phyloP scores from a whole-genome alignment of 2,888 invertebrate species.

The Ophion ventricosus region DNA sequence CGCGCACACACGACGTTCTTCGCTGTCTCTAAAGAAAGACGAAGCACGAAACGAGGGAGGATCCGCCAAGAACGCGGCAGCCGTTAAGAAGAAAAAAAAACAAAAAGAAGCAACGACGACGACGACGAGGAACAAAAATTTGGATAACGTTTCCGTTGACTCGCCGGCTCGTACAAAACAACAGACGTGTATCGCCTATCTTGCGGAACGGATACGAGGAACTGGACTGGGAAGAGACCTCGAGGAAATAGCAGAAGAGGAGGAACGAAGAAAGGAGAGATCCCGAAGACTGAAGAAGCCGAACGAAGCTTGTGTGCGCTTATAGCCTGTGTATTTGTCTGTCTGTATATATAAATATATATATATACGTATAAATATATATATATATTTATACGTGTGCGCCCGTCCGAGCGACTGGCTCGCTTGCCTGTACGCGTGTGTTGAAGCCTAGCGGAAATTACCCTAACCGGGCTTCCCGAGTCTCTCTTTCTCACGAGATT shows the following conservation, averaged over 20 bases:
- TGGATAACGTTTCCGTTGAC: conserved; percentile 4
- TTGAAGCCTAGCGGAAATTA: conserved; percentile 48
- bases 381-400: background rate
- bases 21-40: background rate
- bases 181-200: background rate
- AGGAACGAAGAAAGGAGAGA: conserved; percentile 44
- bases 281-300: conserved; percentile 54
- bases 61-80: background rate
- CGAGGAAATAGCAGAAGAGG: conserved; percentile 5
- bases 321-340: background rate
- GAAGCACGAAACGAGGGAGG: background rate
- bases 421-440: conserved; percentile 21
- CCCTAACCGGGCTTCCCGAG: conserved; percentile 49
- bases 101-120: conserved; percentile 18
- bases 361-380: too few species aligned
- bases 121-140: conserved; percentile 12
- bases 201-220: background rate
- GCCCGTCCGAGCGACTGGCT: conserved; percentile 10
- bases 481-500: conserved; percentile 50
- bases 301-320: conserved; percentile 49
- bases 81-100: background rate
- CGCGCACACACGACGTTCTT: background rate
- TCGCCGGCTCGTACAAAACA: background rate
- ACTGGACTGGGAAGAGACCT: conserved; percentile 17
- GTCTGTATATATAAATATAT: background rate